A percentile compares a stretch with the other conserved stretches of the same genome.
These are phyloP conservation scores for Eulacestoma nigropectus DNA, from an alignment of 2,113 vertebrate genomes.

Conservation along the genomic window DNA sequence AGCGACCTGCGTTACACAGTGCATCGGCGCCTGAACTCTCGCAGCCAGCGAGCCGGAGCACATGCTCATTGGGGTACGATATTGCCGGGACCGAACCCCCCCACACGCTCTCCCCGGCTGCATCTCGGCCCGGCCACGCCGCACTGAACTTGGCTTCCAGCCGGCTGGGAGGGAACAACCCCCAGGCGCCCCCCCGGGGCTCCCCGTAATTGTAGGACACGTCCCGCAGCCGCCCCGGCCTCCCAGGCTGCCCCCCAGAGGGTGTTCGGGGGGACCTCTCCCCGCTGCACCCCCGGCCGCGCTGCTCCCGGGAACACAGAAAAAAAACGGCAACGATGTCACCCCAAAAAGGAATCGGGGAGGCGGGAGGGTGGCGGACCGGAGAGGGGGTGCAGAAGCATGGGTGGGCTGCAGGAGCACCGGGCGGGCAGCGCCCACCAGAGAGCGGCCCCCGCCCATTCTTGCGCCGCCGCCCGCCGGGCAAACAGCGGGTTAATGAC, in stretches of 20 bases:
- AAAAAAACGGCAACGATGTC: neutral
- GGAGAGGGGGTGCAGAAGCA: neutral
- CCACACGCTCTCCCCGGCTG: too few species aligned
- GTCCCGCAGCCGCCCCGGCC: neutral
- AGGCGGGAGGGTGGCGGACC: neutral
- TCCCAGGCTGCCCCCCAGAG: too few species aligned
- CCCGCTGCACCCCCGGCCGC: neutral
- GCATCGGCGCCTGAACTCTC: neutral
- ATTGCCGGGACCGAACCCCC: too few species aligned
- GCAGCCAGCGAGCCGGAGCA: neutral
- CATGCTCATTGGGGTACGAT: neutral
- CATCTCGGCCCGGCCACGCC: neutral
- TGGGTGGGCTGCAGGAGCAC: neutral
- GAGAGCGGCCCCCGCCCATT: neutral
- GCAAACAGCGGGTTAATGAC: neutral
- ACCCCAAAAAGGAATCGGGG: neutral
- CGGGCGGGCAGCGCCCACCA: neutral
- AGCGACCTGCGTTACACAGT: neutral
- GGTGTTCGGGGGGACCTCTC: accelerated
- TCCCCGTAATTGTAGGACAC: neutral
- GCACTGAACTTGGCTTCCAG: neutral
- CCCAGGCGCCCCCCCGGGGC: neutral
- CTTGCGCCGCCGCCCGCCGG: neutral
- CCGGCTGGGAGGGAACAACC: neutral
- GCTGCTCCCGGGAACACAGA: neutral